These are phyloP conservation scores for Catamblyrhynchus diadema DNA, from an alignment of 2,797 vertebrate genomes.

Conservation along the genomic window DNA sequence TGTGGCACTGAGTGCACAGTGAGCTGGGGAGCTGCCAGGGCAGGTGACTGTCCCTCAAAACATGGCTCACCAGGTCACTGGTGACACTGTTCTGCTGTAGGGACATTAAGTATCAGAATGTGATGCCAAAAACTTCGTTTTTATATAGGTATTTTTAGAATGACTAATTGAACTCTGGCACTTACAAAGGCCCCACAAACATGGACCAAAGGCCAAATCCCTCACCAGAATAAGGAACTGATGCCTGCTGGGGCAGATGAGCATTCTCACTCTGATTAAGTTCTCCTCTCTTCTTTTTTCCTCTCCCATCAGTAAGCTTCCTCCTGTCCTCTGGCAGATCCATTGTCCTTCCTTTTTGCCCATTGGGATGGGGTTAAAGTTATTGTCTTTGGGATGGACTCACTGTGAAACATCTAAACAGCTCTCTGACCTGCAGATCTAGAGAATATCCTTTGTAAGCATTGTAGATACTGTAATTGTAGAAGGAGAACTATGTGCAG, in stretches of 20 bases:
- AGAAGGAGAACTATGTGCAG: not conserved
- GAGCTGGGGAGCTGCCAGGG: not conserved
- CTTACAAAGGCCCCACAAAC: not conserved
- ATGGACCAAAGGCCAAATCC: not conserved
- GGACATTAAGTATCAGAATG: not conserved
- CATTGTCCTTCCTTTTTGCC: not conserved
- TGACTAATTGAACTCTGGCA: not conserved
- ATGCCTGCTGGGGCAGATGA: not conserved
- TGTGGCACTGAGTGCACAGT: accelerated
- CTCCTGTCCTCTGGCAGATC: not conserved
- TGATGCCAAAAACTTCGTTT: not conserved
- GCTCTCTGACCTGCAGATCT: not conserved
- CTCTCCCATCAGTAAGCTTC: not conserved
- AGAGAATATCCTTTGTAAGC: not conserved
- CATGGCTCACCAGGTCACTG: not conserved
- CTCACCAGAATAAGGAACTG: not conserved
- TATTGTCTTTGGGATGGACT: not conserved
- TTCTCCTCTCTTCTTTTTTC: not conserved
- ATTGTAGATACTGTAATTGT: not conserved
- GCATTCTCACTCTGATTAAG: not conserved
- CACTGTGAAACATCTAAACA: not conserved
- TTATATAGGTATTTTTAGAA: not conserved
- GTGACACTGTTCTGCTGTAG: not conserved
- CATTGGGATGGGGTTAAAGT: not conserved
- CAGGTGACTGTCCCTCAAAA: not conserved